Evolutionary conservation across 2,797 vertebrate species (phyloP).

Genomic region (Ispidina lecontei): DNA sequence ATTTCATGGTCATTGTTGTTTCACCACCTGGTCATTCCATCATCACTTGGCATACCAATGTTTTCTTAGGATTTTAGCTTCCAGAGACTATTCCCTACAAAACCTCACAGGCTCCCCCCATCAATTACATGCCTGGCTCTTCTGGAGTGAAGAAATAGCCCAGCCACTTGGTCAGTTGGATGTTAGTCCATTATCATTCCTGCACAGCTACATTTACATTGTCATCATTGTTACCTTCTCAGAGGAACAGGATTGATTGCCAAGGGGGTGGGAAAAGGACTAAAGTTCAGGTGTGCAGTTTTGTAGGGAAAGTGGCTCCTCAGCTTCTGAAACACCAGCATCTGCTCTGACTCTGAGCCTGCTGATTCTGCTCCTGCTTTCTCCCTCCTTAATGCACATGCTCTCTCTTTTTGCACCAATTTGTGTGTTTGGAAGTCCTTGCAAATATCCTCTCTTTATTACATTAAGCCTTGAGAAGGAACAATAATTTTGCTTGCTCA

Average conservation of each 20-base stretch:
- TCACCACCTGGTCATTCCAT: not conserved
- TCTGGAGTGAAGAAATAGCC: not conserved
- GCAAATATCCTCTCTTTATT: not conserved
- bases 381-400: not conserved
- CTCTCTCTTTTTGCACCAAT: not conserved
- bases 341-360: not conserved
- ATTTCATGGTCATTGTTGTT: not conserved
- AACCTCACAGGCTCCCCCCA: not conserved
- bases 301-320: not conserved
- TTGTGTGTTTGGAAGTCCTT: accelerated
- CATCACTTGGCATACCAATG: accelerated
- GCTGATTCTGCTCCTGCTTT: not conserved
- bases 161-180: not conserved
- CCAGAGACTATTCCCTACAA: not conserved
- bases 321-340: not conserved
- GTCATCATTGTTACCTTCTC: not conserved
- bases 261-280: too few species aligned
- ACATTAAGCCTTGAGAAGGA: not conserved
- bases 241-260: not conserved
- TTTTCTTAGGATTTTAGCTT: not conserved
- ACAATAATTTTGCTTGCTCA: not conserved
- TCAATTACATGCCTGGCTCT: not conserved
- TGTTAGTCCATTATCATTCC: not conserved
- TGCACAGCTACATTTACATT: accelerated
- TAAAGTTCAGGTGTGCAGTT: not conserved